Evolutionary conservation across 1,140 invertebrate genomes (phyloP).

Genomic region (Hylaeus anthracinus): DNA sequence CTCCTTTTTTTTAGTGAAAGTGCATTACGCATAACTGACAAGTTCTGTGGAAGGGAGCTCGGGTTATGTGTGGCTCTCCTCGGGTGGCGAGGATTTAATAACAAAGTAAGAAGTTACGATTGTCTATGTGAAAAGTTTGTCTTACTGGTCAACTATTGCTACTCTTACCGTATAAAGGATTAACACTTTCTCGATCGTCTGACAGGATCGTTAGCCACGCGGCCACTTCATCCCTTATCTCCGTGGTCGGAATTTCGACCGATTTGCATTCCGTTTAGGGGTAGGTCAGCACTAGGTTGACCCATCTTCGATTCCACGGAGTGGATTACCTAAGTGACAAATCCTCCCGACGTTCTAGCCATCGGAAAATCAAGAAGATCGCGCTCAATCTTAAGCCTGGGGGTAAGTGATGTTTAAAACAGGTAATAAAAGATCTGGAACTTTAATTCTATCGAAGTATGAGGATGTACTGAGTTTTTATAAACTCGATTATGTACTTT

Average conservation of each 20-base stretch:
- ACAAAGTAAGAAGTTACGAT: too few species aligned
- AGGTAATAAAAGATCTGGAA: too few species aligned
- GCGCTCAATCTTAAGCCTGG: not conserved
- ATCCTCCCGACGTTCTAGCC: not conserved
- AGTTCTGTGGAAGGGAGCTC: too few species aligned
- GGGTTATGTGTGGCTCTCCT: too few species aligned
- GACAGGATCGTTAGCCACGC: constrained; percentile 45
- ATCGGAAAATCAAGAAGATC: not conserved
- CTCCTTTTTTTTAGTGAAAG: too few species aligned
- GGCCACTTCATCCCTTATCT: constrained; percentile 35
- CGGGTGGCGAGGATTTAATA: too few species aligned
- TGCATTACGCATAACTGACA: too few species aligned
- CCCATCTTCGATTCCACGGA: constrained; percentile 41
- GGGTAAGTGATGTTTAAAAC: too few species aligned
- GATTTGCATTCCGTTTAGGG: constrained; percentile 50
- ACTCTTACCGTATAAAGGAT: constrained; percentile 40
- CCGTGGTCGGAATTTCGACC: constrained; percentile 23
- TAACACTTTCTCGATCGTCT: constrained; percentile 42
- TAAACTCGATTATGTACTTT: too few species aligned
- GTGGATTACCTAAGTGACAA: constrained; percentile 12
- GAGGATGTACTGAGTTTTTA: too few species aligned
- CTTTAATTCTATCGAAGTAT: too few species aligned
- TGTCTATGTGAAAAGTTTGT: constrained; percentile 28
- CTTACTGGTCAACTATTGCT: constrained; percentile 27
- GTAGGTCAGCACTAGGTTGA: constrained; percentile 6